These are phyloP conservation scores for Meiosimyza decipiens DNA, from an alignment of 2,888 invertebrate genomes.

Conservation along the genomic window DNA sequence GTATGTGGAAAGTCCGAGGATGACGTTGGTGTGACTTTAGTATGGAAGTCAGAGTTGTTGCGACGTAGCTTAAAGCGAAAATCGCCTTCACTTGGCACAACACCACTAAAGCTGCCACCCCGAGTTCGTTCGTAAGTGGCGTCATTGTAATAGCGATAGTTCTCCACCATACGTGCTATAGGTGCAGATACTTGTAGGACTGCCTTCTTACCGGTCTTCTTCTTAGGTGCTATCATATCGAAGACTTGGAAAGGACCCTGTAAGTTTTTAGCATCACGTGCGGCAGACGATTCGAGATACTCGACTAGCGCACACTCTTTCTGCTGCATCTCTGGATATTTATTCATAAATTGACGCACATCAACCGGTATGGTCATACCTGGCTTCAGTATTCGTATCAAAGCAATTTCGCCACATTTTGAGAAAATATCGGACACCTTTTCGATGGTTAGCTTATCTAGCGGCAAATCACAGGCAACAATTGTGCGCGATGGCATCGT, in stretches of 20 bases:
- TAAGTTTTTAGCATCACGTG: conserved; percentile 81
- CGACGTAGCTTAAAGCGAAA: conserved; percentile 61
- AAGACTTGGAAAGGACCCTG: conserved; percentile 75
- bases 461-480: conserved; percentile 86
- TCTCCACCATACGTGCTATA: conserved; percentile 72
- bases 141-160: conserved; percentile 71
- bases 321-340: conserved; percentile 87
- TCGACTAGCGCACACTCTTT: conserved; percentile 91
- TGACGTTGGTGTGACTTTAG: conserved; percentile 41
- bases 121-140: conserved; percentile 63
- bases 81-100: conserved; percentile 64
- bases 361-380: conserved; percentile 92
- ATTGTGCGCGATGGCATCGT: conserved; percentile 93
- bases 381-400: conserved; percentile 87
- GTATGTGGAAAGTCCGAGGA: conserved; percentile 38
- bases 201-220: conserved; percentile 76
- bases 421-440: conserved; percentile 91
- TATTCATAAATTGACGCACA: conserved; percentile 89
- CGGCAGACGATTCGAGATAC: conserved; percentile 88
- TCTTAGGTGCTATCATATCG: conserved; percentile 83
- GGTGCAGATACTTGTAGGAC: conserved; percentile 62
- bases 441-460: conserved; percentile 87
- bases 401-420: conserved; percentile 88
- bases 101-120: conserved; percentile 65
- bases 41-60: conserved; percentile 63